phyloP scores from a whole-genome alignment of 1,140 invertebrate species.

The Zaprionus taronus region DNA sequence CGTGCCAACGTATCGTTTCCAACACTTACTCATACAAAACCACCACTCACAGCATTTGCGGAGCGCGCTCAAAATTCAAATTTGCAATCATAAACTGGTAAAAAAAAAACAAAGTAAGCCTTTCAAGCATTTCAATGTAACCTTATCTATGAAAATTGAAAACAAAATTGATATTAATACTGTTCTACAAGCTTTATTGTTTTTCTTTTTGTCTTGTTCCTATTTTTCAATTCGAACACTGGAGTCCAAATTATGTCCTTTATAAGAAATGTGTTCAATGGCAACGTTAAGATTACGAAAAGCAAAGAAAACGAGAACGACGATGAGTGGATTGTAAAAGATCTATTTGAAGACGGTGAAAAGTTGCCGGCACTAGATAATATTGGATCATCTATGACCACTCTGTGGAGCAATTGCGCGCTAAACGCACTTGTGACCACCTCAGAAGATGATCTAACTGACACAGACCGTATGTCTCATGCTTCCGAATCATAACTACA shows the following conservation, averaged over 20 bases:
- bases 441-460: neutral
- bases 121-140: neutral
- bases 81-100: neutral
- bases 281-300: neutral
- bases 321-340: neutral
- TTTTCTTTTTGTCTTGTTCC: neutral
- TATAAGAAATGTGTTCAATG: conserved; percentile 18
- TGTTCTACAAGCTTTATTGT: neutral
- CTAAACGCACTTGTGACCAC: neutral
- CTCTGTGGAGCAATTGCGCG: conserved; percentile 26
- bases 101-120: conserved; percentile 3
- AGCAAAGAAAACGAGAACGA: conserved; percentile 1
- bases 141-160: neutral
- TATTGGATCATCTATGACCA: conserved; percentile 28
- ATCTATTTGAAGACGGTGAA: conserved; percentile 31
- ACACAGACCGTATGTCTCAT: neutral
- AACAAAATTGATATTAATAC: neutral
- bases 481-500: neutral
- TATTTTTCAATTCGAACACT: too few species aligned
- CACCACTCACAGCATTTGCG: neutral
- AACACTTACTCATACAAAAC: conserved; percentile 20
- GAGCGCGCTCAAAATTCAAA: neutral
- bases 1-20: neutral
- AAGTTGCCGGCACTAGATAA: conserved; percentile 34
- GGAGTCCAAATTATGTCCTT: conserved; percentile 15